These are phyloP conservation scores for Molothrus ater DNA, from an alignment of 2,797 vertebrate species.

Conservation along the genomic window DNA sequence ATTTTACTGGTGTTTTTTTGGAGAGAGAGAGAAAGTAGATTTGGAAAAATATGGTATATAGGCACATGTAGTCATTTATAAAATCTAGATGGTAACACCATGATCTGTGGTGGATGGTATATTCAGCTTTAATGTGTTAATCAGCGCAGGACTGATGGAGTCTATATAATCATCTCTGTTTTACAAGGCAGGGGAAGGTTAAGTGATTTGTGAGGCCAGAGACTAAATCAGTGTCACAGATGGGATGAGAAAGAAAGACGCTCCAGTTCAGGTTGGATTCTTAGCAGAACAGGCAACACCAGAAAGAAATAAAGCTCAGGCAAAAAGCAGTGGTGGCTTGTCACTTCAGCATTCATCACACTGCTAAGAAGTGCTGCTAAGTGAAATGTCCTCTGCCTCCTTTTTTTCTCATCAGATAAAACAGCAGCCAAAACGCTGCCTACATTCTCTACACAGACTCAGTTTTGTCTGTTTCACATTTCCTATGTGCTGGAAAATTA, in stretches of 20 bases:
- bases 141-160: not conserved
- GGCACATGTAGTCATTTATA: not conserved
- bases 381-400: not conserved
- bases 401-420: not conserved
- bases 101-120: not conserved
- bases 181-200: not conserved
- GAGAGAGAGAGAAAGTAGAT: not conserved
- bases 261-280: not conserved
- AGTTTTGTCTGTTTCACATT: not conserved
- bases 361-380: not conserved
- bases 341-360: not conserved
- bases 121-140: not conserved
- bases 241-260: not conserved
- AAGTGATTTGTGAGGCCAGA: not conserved
- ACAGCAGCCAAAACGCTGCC: not conserved
- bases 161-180: not conserved
- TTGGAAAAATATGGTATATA: not conserved
- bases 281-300: not conserved
- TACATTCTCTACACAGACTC: not conserved
- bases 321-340: not conserved
- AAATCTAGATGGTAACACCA: not conserved
- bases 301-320: not conserved
- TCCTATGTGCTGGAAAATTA: not conserved
- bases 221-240: not conserved
- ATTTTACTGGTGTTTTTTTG: constrained; percentile 1